Evolutionary conservation across 2,888 invertebrate genomes (phyloP).

Genomic region (Flexamia atlantica): DNA sequence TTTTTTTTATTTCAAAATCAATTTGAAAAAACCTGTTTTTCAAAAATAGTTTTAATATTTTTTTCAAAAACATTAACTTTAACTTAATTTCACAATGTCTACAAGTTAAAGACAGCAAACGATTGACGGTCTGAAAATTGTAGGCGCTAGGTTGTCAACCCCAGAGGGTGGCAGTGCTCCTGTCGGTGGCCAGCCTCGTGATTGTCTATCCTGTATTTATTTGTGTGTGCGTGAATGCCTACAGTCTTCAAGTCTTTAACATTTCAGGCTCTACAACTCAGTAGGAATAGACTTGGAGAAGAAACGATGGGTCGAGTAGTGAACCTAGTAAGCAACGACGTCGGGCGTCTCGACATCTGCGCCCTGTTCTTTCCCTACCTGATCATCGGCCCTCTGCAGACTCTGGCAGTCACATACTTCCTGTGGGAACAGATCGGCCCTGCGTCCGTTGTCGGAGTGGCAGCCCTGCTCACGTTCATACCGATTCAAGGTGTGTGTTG

Average conservation of each 20-base stretch:
- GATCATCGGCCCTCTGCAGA: constrained; percentile 77
- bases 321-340: constrained; percentile 79
- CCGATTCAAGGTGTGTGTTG: constrained; percentile 68
- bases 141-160: too few relatives aligned
- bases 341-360: constrained; percentile 77
- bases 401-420: constrained; percentile 74
- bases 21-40: too few relatives aligned
- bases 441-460: constrained; percentile 68
- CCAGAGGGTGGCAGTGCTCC: too few relatives aligned
- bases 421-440: constrained; percentile 68
- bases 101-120: too few relatives aligned
- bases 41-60: too few relatives aligned
- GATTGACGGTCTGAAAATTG: too few relatives aligned
- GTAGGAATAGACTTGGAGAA: constrained; percentile 76
- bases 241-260: background rate
- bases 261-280: constrained; percentile 72
- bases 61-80: too few relatives aligned
- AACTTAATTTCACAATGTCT: too few relatives aligned
- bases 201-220: too few relatives aligned
- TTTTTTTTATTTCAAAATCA: too few relatives aligned
- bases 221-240: too few relatives aligned
- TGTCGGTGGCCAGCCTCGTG: too few relatives aligned
- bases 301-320: constrained; percentile 79
- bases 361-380: constrained; percentile 77
- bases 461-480: constrained; percentile 66